phyloP scores from a whole-genome alignment of 2,888 invertebrate species.

The Leucophenga montana region DNA sequence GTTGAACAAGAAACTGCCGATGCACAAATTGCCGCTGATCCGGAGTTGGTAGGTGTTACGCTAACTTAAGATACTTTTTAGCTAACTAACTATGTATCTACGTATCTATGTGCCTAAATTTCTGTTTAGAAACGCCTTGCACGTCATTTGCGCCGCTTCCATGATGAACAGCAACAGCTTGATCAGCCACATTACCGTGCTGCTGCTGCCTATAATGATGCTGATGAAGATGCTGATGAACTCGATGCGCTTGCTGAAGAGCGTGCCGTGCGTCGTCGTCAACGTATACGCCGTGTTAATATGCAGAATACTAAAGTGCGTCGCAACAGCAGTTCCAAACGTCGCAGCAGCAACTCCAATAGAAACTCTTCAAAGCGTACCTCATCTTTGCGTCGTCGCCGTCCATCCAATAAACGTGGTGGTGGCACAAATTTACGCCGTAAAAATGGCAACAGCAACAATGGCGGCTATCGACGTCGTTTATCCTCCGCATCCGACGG shows the following conservation, averaged over 20 bases:
- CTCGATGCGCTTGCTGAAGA: slow-evolving; percentile 41
- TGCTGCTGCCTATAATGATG: background rate
- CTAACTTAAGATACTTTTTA: background rate
- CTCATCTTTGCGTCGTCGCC: background rate
- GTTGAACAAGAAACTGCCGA: background rate
- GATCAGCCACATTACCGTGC: background rate
- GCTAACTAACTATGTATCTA: background rate
- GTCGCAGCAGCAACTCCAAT: slow-evolving; percentile 13
- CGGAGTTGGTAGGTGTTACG: slow-evolving; percentile 39
- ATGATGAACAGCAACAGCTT: slow-evolving; percentile 30
- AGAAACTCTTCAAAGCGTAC: slow-evolving; percentile 28
- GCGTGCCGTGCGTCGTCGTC: slow-evolving; percentile 49
- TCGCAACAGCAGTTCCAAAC: slow-evolving; percentile 20
- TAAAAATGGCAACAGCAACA: too few relatives aligned
- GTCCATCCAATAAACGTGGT: too few relatives aligned
- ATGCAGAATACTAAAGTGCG: slow-evolving; percentile 31
- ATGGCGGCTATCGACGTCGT: too few relatives aligned
- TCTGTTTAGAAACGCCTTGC: slow-evolving; percentile 41
- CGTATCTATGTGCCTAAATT: too few relatives aligned
- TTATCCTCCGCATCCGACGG: too few relatives aligned
- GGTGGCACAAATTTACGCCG: too few relatives aligned
- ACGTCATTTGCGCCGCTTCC: slow-evolving; percentile 42
- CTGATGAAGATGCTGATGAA: slow-evolving; percentile 24
- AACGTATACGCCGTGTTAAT: slow-evolving; percentile 46
- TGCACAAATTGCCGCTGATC: slow-evolving; percentile 31